Evolutionary conservation across 2,888 invertebrate genomes (phyloP).

Genomic region (Diarsia rubi): DNA sequence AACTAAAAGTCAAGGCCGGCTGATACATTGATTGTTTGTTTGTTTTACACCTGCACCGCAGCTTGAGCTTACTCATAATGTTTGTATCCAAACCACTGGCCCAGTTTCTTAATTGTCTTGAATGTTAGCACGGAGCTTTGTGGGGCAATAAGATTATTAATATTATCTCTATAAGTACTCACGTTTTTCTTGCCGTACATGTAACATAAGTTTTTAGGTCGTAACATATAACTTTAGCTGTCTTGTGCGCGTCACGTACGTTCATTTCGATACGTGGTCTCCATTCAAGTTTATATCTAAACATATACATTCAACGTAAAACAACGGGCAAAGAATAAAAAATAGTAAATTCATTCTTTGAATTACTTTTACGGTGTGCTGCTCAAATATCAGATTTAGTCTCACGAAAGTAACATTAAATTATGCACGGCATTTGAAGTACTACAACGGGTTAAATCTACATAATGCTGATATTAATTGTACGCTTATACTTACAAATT

Average conservation of each 20-base stretch:
- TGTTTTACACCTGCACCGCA: slow-evolving; percentile 46
- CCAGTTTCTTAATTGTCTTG: slow-evolving; percentile 24
- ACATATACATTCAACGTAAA: slow-evolving; percentile 53
- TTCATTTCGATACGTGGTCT: slow-evolving; percentile 57
- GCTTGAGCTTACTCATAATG: slow-evolving; percentile 35
- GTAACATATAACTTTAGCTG: slow-evolving; percentile 47
- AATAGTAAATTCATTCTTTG: slow-evolving; percentile 64
- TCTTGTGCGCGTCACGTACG: slow-evolving; percentile 31
- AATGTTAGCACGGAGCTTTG: slow-evolving; percentile 18
- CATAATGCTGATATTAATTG: slow-evolving; percentile 60
- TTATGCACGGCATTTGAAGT: slow-evolving; percentile 57
- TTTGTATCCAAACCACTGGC: slow-evolving; percentile 11
- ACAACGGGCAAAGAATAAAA: slow-evolving; percentile 60
- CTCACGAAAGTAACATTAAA: slow-evolving; percentile 58
- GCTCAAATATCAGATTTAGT: slow-evolving; percentile 53
- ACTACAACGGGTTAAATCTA: slow-evolving; percentile 49
- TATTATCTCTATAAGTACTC: slow-evolving; percentile 17
- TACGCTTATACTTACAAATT: slow-evolving; percentile 52
- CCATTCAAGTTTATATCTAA: slow-evolving; percentile 64
- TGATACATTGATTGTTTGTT: slow-evolving; percentile 51
- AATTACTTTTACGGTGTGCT: slow-evolving; percentile 61
- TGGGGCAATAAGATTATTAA: slow-evolving; percentile 21
- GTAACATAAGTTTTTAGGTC: slow-evolving; percentile 43
- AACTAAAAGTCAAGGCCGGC: slow-evolving; percentile 69
- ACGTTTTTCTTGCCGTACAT: slow-evolving; percentile 22